Percentiles rank a stretch among this genome's conserved stretches.
These are phyloP conservation scores for Chrysotoxum bicinctum DNA, from an alignment of 2,888 invertebrate species.

Conservation along the genomic window DNA sequence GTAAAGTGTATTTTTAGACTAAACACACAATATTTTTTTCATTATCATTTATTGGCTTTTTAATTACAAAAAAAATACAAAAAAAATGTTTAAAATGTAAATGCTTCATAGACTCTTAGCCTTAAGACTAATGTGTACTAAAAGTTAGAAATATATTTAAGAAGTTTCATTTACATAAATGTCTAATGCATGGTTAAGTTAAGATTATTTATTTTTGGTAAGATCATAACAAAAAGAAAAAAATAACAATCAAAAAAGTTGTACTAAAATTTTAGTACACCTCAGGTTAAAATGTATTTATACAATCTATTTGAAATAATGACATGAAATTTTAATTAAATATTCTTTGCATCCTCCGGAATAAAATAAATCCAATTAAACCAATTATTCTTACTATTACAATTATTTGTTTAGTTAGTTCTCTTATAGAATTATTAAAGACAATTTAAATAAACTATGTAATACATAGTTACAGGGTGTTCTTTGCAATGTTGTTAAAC, in stretches of 20 bases:
- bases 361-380: not conserved
- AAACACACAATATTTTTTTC: not conserved
- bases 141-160: conserved; percentile 58
- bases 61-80: conserved; percentile 8
- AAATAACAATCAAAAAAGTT: not conserved
- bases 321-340: conserved; percentile 13
- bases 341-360: conserved; percentile 31
- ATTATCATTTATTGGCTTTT: conserved; percentile 52
- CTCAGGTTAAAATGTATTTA: conserved; percentile 38
- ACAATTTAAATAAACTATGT: not conserved
- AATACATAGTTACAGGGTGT: not conserved
- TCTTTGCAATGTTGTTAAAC: not conserved
- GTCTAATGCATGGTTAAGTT: conserved; percentile 21
- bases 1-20: conserved; percentile 22
- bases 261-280: conserved; percentile 65
- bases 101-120: conserved; percentile 50
- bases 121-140: conserved; percentile 67
- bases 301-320: conserved; percentile 24
- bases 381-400: not conserved
- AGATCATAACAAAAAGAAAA: not conserved
- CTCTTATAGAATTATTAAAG: not conserved
- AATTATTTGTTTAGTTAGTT: conserved; percentile 21
- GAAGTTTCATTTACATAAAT: conserved; percentile 13
- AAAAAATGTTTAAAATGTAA: conserved; percentile 27
- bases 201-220: conserved; percentile 56